Conservation (phyloP, 2,888 invertebrate genomes). For the Agonopterix arenella region DNA sequence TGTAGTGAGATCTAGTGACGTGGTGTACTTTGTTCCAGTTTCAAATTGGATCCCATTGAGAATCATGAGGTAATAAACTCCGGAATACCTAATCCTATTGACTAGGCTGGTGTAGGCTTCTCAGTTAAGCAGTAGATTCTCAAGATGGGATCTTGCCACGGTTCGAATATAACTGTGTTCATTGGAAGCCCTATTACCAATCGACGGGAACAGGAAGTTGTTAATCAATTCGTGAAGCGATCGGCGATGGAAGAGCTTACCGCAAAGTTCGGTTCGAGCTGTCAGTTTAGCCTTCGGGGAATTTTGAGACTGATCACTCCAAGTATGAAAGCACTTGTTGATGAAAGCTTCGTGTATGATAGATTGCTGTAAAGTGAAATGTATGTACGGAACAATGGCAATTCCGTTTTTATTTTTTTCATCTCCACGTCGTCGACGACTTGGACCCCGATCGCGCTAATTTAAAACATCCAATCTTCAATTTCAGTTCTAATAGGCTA, state of each 20-base stretch:
- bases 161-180: constrained; percentile 13
- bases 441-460: too few species aligned
- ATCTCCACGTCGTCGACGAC: too few species aligned
- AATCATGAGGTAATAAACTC: constrained; percentile 51
- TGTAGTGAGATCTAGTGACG: constrained; percentile 30
- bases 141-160: too few species aligned
- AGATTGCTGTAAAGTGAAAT: too few species aligned
- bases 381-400: too few species aligned
- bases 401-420: too few species aligned
- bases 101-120: too few species aligned
- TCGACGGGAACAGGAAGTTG: constrained; percentile 19
- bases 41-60: constrained; percentile 63
- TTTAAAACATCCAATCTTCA: too few species aligned
- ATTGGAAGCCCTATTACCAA: constrained; percentile 14
- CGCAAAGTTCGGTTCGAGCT: constrained; percentile 26
- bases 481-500: too few species aligned
- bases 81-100: too few species aligned
- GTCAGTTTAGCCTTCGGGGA: constrained; percentile 26
- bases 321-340: constrained; percentile 37
- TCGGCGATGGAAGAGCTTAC: constrained; percentile 7
- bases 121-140: too few species aligned
- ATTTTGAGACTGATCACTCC: constrained; percentile 29
- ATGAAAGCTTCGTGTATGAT: constrained; percentile 11
- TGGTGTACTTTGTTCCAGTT: constrained; percentile 26
- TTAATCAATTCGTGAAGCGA: constrained; percentile 26